phyloP scores from a whole-genome alignment of 2,113 vertebrate species.

The Trochalopteron elliotii region DNA sequence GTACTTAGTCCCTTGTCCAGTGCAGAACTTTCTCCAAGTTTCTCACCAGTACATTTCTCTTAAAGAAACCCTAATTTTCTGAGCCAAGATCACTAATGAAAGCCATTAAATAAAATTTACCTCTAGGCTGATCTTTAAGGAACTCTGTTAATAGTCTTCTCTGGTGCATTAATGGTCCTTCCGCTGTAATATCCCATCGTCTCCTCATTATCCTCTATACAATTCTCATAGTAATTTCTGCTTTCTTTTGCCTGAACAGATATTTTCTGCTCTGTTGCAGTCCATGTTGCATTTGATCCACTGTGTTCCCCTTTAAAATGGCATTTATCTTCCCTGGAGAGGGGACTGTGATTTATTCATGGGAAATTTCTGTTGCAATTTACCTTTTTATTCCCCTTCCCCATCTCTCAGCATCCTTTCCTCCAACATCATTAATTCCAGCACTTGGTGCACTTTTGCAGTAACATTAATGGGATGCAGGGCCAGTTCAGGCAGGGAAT shows the following conservation, averaged over 20 bases:
- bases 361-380: not conserved
- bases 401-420: not conserved
- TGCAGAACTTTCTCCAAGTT: not conserved
- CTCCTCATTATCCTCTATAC: not conserved
- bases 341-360: not conserved
- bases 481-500: accelerated
- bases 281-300: not conserved
- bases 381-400: not conserved
- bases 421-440: not conserved
- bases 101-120: conserved; percentile 16
- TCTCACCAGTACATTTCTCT: not conserved
- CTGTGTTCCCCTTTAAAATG: not conserved
- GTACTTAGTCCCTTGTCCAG: not conserved
- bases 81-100: not conserved
- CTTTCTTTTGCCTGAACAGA: not conserved
- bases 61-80: not conserved
- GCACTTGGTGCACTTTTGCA: not conserved
- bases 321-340: not conserved
- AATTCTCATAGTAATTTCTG: conserved; percentile 13
- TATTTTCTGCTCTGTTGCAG: not conserved
- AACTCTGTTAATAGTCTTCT: conserved; percentile 31
- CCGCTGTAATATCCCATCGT: not conserved
- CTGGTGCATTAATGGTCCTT: not conserved
- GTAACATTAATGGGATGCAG: not conserved
- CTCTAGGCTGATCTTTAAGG: conserved; percentile 23